Evolutionary conservation across 2,797 vertebrate species (phyloP).

Genomic region (Coilia nasus): DNA sequence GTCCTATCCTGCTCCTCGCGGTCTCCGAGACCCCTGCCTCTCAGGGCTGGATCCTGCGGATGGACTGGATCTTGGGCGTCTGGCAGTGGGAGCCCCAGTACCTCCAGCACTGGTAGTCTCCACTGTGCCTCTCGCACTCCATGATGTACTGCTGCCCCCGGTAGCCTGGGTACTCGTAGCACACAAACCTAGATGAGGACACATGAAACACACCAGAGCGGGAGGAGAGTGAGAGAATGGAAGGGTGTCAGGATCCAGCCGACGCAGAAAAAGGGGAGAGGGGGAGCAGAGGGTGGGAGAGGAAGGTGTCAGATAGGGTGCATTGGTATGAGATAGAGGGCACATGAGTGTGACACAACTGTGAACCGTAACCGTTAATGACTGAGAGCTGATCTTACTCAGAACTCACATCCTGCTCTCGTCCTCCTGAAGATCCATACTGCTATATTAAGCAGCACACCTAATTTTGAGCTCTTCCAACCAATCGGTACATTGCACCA

Average conservation of each 20-base stretch:
- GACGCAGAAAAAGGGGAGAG: background rate
- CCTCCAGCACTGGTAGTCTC: constrained; percentile 60
- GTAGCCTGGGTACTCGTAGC: constrained; percentile 64
- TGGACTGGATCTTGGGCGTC: constrained; percentile 60
- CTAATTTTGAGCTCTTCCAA: background rate
- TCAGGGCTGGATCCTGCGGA: constrained; percentile 54
- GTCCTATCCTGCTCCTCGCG: background rate
- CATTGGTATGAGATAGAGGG: background rate
- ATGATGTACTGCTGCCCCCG: constrained; percentile 64
- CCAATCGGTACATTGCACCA: background rate
- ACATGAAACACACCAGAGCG: background rate
- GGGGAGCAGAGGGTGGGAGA: background rate
- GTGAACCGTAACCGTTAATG: background rate
- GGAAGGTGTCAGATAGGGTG: background rate
- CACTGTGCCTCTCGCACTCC: constrained; percentile 58
- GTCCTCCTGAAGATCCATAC: background rate
- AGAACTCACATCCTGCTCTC: background rate
- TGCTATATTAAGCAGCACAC: background rate
- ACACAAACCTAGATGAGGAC: constrained; percentile 54
- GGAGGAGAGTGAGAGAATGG: background rate
- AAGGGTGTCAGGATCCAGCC: background rate
- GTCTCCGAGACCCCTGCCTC: background rate
- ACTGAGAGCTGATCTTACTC: background rate
- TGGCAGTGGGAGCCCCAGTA: constrained; percentile 59
- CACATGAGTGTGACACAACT: background rate